Evolutionary conservation across 2,113 vertebrate genomes (phyloP), one percentile per base, ranked within the genome.

Genomic region (Falcunculus frontatus): DNA sequence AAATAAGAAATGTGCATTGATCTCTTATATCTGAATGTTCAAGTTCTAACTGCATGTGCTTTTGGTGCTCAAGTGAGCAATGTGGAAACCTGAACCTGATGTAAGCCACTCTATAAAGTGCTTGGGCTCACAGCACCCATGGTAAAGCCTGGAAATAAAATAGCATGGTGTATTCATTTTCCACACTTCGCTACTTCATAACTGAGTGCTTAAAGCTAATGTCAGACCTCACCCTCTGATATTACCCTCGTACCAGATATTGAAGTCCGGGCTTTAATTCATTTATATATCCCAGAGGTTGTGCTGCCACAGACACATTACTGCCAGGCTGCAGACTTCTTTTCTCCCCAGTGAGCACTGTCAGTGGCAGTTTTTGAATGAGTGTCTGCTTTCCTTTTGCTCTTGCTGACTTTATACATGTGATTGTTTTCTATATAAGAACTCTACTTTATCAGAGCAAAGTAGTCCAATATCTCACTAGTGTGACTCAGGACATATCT

Each of bases 21-120:
- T 80, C 2, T 77, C 13, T 53, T 41, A 46, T 8, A 32, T 75
- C n/a, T 75, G 46, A 72, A 59, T 62, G 11, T 19, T 75, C 6
- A 20, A 2, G 37, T 82, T 82, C 37, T 53, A 44, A 19, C 16
- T 63, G 32, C 10, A 22, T 1, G 2, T 5, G 30, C n/a, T 62
- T 72, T 49, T 88, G 37, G 5, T 46, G 33, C 32, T 57, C 0
- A 0, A 78, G 47, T 33, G 13, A 32, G 3, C 8, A 33, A 21
- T 16, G 32, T 62, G 25, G 35, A 85, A 63, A 67, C 5, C 7
- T 53, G 59, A 82, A 18, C 23, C 14, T 59, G 16, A 32, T 44
- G 20, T 53, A 65, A 73, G 23, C 32, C 37, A 46, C 33, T 67
- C 2, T 56, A 5, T 30, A 11, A 75, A 30, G 21, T 18, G 6